Evolutionary conservation across 2,888 invertebrate genomes (phyloP), one percentile per base, ranked within the genome.

Genomic region (Saturnia japonica): DNA sequence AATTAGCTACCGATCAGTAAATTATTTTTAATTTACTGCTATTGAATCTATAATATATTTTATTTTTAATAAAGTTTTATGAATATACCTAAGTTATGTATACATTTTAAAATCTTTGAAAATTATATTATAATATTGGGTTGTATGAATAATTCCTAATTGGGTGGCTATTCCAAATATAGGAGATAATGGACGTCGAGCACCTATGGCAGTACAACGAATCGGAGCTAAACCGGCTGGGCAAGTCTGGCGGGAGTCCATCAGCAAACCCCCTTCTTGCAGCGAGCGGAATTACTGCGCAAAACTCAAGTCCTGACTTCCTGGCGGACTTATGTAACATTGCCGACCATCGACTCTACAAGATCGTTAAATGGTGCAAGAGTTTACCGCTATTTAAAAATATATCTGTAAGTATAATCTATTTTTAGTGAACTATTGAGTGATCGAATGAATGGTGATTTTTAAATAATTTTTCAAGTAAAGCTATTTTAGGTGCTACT

Each of bases 301-400:
- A 95, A 76, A 96, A 96, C 88, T 95, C 96, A 70, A 96, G 96
- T 90, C 97, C 97, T 0, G 97, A 98, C 92, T 96, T 97, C 88
- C 95, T 98, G 70, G 97, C 97, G 1, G 98, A 97, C 90, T 95
- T 98, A 83, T 98, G 98, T 94, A 97, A 97, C 86, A 98, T 98
- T 74, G 99, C 99, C 67, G 99, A 99, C 90, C 98, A 99, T 89
- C 95, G 99, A 68, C 95, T 99, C 25, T 99, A 99, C 89, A 98
- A 99, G 94, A 98, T 99, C 79, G 99, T 99, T 75, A 98, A 99
- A 88, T 99, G 99, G 99, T 99, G 99, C 94, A 98, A 99, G 89
- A 99, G 98, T 89, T 93, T 99, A 87, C 99, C 99, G 22, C 95
- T 99, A 42, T 99, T 99, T 88, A 98, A 99, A 88, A 98, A 98